Conservation (phyloP, 1,140 invertebrate species). For the Protaetia brevitarsis region DNA sequence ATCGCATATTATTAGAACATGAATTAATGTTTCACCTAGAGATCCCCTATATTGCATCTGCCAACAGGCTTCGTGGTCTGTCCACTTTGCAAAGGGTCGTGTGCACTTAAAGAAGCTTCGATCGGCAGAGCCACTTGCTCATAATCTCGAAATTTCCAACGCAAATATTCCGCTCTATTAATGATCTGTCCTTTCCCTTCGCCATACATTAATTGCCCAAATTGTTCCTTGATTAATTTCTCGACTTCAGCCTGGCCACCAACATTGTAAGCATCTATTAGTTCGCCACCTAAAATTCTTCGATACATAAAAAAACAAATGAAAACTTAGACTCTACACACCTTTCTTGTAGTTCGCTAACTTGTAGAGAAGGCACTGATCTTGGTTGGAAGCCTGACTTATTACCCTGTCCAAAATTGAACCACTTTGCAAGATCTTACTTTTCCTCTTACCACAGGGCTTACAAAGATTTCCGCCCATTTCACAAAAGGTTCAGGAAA, state of each 20-base stretch:
- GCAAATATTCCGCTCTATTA: conserved; percentile 84
- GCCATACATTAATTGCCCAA: conserved; percentile 85
- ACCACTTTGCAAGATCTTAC: conserved; percentile 56
- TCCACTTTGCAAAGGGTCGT: conserved; percentile 84
- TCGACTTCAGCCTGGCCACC: conserved; percentile 79
- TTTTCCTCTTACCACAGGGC: conserved; percentile 43
- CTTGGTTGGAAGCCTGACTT: conserved; percentile 77
- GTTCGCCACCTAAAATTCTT: conserved; percentile 62
- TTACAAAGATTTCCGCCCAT: conserved; percentile 51
- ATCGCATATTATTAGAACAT: conserved; percentile 93
- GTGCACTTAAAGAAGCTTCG: conserved; percentile 72
- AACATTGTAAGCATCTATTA: conserved; percentile 80
- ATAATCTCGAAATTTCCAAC: conserved; percentile 89
- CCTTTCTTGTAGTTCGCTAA: conserved; percentile 88
- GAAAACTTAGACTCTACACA: conserved; percentile 35
- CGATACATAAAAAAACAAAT: not conserved
- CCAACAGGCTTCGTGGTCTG: conserved; percentile 92
- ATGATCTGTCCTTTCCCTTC: conserved; percentile 84
- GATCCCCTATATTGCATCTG: conserved; percentile 94
- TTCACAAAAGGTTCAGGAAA: conserved; percentile 20
- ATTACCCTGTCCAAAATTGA: conserved; percentile 84
- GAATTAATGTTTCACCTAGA: conserved; percentile 89
- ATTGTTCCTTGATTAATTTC: conserved; percentile 82
- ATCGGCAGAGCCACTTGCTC: conserved; percentile 79
- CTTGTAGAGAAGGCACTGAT: conserved; percentile 81